Percentiles rank a stretch among this genome's conserved stretches.
phyloP scores from a whole-genome alignment of 2,888 invertebrate genomes.

The Nomada ferruginata region DNA sequence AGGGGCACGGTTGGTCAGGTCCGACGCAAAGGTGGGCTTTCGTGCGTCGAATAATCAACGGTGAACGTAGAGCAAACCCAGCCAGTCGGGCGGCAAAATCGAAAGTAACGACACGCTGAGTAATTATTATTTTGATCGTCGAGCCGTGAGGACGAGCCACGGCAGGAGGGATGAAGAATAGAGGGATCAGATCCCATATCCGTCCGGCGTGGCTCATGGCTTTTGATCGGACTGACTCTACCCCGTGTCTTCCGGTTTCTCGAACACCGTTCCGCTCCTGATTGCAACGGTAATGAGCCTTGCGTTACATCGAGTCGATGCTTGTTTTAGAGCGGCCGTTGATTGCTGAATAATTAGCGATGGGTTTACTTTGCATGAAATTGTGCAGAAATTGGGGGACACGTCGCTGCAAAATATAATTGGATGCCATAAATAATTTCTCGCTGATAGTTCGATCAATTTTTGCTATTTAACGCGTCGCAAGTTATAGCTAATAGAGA shows the following conservation, averaged over 20 bases:
- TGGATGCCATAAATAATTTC: too few relatives aligned
- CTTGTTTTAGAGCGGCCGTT: background rate
- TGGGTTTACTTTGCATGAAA: background rate
- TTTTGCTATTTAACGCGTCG: too few relatives aligned
- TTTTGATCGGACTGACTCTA: slow-evolving; percentile 71
- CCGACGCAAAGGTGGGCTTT: slow-evolving; percentile 32
- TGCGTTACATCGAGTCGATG: slow-evolving; percentile 1
- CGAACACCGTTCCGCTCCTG: slow-evolving; percentile 53
- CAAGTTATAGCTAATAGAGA: too few relatives aligned
- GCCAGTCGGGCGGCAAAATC: slow-evolving; percentile 57
- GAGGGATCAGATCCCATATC: slow-evolving; percentile 57
- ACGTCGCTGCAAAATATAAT: too few relatives aligned
- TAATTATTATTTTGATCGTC: slow-evolving; percentile 78
- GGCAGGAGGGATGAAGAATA: slow-evolving; percentile 23
- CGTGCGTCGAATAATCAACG: slow-evolving; percentile 59
- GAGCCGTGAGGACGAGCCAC: slow-evolving; percentile 65
- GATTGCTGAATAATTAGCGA: background rate
- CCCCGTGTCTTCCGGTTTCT: slow-evolving; percentile 70
- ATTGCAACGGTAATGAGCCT: slow-evolving; percentile 51
- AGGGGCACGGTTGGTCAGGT: slow-evolving; percentile 26
- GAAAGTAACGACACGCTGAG: slow-evolving; percentile 65
- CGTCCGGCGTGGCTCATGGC: slow-evolving; percentile 61
- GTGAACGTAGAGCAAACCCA: slow-evolving; percentile 38
- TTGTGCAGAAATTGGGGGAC: background rate
- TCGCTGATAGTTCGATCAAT: too few relatives aligned